Percentiles rank a stretch among this genome's conserved stretches.
Evolutionary conservation across 2,113 vertebrate species (phyloP).

Genomic region (Camarhynchus parvulus): DNA sequence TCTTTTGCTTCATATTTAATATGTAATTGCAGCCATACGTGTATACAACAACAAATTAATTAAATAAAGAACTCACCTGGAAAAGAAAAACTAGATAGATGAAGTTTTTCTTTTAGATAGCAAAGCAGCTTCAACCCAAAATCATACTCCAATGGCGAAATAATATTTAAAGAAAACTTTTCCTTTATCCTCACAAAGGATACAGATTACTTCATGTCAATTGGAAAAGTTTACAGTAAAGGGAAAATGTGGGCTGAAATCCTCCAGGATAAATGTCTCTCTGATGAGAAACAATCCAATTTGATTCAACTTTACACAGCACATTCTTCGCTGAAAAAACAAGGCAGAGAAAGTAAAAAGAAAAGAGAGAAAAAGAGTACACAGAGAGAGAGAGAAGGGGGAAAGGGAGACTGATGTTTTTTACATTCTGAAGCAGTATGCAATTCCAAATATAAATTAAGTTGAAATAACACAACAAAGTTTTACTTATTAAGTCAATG

Average conservation of each 20-base stretch:
- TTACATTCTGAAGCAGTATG: background rate
- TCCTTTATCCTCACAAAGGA: background rate
- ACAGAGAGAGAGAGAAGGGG: fast-evolving
- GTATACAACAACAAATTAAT: background rate
- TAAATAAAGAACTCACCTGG: background rate
- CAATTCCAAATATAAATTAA: background rate
- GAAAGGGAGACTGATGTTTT: background rate
- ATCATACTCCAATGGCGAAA: background rate
- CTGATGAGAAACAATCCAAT: background rate
- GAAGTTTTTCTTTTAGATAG: background rate
- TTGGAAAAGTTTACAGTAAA: background rate
- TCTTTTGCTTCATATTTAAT: constrained; percentile 9
- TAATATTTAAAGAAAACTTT: background rate
- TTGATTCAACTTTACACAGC: background rate
- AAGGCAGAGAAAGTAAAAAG: background rate
- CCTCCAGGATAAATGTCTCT: background rate
- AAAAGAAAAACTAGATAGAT: background rate
- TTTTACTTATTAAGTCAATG: background rate
- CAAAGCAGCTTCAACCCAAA: background rate
- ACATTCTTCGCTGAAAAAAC: background rate
- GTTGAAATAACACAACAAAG: background rate
- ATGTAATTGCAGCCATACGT: background rate
- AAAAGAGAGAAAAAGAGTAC: background rate
- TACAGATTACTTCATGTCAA: background rate
- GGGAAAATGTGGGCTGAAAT: background rate